Evolutionary conservation across 2,888 invertebrate species (phyloP).

Genomic region (Aporophyla nigra): DNA sequence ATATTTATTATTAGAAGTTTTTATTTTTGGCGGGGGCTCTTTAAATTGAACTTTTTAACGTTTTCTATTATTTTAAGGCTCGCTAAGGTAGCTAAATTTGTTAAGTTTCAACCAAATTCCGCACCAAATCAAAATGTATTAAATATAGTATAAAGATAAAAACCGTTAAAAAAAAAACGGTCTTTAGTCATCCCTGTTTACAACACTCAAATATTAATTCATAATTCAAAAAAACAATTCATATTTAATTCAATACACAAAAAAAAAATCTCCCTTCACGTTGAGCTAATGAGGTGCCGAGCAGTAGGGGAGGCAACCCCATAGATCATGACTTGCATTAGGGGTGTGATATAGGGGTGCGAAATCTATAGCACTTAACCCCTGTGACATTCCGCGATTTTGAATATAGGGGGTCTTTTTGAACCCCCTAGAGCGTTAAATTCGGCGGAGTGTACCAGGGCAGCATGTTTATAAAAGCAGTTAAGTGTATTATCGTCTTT

Average conservation of each 20-base stretch:
- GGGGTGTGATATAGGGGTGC: conserved; percentile 67
- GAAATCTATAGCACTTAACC: conserved; percentile 64
- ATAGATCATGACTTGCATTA: conserved; percentile 68
- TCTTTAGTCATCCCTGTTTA: not conserved
- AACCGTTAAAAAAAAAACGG: too few species aligned
- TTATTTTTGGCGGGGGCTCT: too few species aligned
- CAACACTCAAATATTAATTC: not conserved
- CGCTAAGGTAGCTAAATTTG: too few species aligned
- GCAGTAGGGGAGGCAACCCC: conserved; percentile 61
- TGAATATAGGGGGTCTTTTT: conserved; percentile 50
- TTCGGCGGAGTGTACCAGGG: conserved; percentile 49
- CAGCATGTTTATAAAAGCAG: conserved; percentile 57
- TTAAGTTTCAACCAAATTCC: too few species aligned
- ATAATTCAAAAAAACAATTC: conserved; percentile 22
- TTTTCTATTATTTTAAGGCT: not conserved
- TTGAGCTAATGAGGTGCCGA: conserved; percentile 67
- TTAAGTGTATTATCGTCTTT: conserved; percentile 59
- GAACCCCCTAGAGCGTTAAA: conserved; percentile 51
- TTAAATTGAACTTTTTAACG: not conserved
- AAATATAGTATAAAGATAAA: too few species aligned
- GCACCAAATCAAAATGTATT: too few species aligned
- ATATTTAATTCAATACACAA: conserved; percentile 63
- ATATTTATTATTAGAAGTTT: too few species aligned
- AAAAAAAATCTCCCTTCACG: conserved; percentile 58
- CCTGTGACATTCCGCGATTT: conserved; percentile 58